These are phyloP conservation scores for Orius insidiosus DNA, from an alignment of 1,140 invertebrate species.

Conservation along the genomic window DNA sequence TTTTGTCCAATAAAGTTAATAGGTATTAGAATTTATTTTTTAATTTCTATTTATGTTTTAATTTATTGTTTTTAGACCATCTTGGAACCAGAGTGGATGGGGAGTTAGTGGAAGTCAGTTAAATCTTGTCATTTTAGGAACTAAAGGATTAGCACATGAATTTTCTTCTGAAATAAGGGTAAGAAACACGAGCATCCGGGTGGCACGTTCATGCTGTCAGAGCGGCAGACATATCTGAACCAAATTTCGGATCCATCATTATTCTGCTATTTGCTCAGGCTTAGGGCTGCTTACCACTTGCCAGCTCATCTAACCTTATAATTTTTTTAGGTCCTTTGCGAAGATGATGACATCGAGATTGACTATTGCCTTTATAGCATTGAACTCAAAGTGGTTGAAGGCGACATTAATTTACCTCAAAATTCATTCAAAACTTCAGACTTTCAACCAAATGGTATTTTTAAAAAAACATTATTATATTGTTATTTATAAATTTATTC, in stretches of 20 bases:
- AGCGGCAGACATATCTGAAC: too few relatives aligned
- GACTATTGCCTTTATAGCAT: constrained; percentile 67
- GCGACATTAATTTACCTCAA: constrained; percentile 61
- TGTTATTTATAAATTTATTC: constrained; percentile 19
- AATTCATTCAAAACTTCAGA: constrained; percentile 58
- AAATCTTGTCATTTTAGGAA: constrained; percentile 56
- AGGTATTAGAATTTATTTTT: constrained; percentile 30
- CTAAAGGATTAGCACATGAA: constrained; percentile 57
- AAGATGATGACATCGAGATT: constrained; percentile 71
- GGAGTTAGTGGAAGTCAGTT: constrained; percentile 50
- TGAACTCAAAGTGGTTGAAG: constrained; percentile 70
- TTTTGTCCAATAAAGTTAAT: constrained; percentile 50
- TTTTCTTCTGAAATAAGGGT: constrained; percentile 60
- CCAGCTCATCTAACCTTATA: too few relatives aligned
- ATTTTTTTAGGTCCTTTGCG: constrained; percentile 40
- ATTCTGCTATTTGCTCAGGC: too few relatives aligned
- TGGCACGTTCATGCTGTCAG: too few relatives aligned
- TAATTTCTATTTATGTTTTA: constrained; percentile 12
- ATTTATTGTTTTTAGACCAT: constrained; percentile 31
- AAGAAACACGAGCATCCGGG: too few relatives aligned
- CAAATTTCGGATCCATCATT: too few relatives aligned
- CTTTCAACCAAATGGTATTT: constrained; percentile 54
- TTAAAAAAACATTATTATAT: not conserved
- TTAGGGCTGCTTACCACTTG: too few relatives aligned
- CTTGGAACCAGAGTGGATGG: constrained; percentile 45